Evolutionary conservation across 2,113 vertebrate genomes (phyloP).

Genomic region (Rhinoderma darwinii): DNA sequence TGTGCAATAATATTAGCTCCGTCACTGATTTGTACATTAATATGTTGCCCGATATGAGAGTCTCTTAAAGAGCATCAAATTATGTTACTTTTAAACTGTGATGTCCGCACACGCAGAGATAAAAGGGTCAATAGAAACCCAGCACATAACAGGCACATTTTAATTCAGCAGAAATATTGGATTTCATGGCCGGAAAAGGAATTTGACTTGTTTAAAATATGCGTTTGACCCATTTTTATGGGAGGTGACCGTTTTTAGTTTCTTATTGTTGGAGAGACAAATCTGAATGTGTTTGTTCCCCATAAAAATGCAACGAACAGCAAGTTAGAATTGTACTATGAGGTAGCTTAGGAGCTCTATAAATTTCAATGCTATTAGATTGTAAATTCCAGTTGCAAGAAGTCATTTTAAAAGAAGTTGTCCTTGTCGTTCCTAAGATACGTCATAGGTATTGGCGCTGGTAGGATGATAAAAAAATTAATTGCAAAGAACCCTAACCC

Average conservation of each 20-base stretch:
- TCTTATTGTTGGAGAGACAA: background rate
- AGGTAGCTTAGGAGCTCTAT: background rate
- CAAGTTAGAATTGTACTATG: background rate
- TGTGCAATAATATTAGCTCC: slow-evolving; percentile 57
- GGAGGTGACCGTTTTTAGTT: background rate
- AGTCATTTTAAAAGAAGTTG: background rate
- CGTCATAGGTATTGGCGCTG: background rate
- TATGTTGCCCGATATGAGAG: slow-evolving; percentile 45
- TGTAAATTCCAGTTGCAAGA: background rate
- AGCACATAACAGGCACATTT: slow-evolving; percentile 8
- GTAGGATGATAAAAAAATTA: background rate
- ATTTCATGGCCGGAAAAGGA: slow-evolving; percentile 9
- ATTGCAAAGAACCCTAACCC: background rate
- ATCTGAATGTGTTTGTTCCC: slow-evolving; percentile 12
- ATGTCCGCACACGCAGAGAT: slow-evolving; percentile 44
- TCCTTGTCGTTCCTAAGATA: background rate
- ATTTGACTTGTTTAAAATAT: slow-evolving; percentile 26
- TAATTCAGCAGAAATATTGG: slow-evolving; percentile 28
- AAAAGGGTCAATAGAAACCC: slow-evolving; percentile 26
- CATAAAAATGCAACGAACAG: background rate
- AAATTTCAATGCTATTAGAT: background rate
- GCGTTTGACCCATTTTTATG: slow-evolving; percentile 35
- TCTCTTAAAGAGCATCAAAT: slow-evolving; percentile 52
- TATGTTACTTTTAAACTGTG: slow-evolving; percentile 48
- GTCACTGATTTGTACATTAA: slow-evolving; percentile 56